Conservation (phyloP, 2,888 invertebrate species). For the Clanis bilineata region DNA sequence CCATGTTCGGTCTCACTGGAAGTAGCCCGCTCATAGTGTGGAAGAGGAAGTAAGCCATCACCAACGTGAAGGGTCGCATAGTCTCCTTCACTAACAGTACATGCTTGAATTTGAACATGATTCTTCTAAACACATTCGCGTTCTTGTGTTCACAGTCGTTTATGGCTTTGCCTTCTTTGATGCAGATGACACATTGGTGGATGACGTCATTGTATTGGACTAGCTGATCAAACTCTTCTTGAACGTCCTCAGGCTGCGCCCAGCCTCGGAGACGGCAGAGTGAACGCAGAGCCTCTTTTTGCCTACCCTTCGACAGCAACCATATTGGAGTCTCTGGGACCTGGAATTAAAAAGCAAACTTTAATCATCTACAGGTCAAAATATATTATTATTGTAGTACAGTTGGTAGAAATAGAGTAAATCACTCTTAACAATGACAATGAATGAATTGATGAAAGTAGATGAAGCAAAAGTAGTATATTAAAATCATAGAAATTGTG, state of each 20-base stretch:
- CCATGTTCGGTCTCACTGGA: constrained; percentile 80
- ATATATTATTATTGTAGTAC: too few species aligned
- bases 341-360: constrained; percentile 44
- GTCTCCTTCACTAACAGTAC: constrained; percentile 78
- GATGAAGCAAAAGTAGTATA: too few species aligned
- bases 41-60: constrained; percentile 79
- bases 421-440: too few species aligned
- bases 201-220: constrained; percentile 65
- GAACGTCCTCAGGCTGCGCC: constrained; percentile 74
- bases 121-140: constrained; percentile 47
- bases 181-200: constrained; percentile 59
- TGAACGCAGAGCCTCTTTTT: constrained; percentile 76
- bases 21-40: constrained; percentile 74
- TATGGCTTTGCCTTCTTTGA: constrained; percentile 47
- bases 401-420: too few species aligned
- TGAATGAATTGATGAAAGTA: too few species aligned
- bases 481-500: too few species aligned
- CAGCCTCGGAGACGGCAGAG: constrained; percentile 82
- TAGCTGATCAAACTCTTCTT: constrained; percentile 75
- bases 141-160: constrained; percentile 51
- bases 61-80: constrained; percentile 73
- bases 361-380: too few species aligned
- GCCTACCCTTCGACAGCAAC: constrained; percentile 80
- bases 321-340: constrained; percentile 83
- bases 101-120: constrained; percentile 49